These are phyloP conservation scores for Oryzias curvinotus DNA, from an alignment of 2,113 vertebrate species.

Conservation along the genomic window DNA sequence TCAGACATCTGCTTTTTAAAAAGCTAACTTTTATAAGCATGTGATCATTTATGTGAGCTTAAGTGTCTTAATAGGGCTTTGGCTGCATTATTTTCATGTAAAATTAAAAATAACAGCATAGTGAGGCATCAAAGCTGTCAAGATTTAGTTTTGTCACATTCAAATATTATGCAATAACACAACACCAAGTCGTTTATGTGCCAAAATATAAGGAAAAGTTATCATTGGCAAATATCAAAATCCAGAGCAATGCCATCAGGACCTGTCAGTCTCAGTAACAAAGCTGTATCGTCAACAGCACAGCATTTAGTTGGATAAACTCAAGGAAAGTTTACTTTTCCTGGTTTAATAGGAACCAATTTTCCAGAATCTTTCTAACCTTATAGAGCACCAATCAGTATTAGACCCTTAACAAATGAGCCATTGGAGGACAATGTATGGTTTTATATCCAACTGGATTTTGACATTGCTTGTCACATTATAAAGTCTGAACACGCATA, in stretches of 20 bases:
- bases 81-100: too few relatives aligned
- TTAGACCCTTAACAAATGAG: conserved; percentile 58
- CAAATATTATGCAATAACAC: too few relatives aligned
- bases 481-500: conserved; percentile 73
- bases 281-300: not conserved
- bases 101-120: too few relatives aligned
- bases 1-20: conserved; percentile 5
- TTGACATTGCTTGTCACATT: conserved; percentile 75
- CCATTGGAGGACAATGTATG: conserved; percentile 52
- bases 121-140: too few relatives aligned
- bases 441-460: conserved; percentile 60
- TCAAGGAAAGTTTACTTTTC: conserved; percentile 65
- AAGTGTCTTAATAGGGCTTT: too few relatives aligned
- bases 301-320: conserved; percentile 49
- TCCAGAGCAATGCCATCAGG: not conserved
- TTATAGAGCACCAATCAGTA: conserved; percentile 44
- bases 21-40: conserved; percentile 16
- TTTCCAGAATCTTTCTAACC: conserved; percentile 43
- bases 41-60: too few relatives aligned
- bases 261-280: not conserved
- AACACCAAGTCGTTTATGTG: too few relatives aligned
- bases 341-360: conserved; percentile 55
- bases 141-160: too few relatives aligned
- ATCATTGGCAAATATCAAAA: not conserved
- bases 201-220: too few relatives aligned